phyloP scores from a whole-genome alignment of 2,797 vertebrate species.

The Poeciliopsis paucimaculata region DNA sequence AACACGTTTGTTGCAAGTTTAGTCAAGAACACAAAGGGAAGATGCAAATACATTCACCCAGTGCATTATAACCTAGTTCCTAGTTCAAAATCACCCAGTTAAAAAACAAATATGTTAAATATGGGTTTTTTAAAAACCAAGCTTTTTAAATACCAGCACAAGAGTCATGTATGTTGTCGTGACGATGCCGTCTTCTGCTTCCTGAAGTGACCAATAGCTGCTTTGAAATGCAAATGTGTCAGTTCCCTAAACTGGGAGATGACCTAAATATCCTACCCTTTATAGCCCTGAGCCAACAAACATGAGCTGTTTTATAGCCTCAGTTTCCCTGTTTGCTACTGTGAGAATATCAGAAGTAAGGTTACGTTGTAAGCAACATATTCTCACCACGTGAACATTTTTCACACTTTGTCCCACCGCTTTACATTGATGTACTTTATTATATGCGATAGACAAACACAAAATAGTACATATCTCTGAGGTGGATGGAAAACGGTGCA shows the following conservation, averaged over 20 bases:
- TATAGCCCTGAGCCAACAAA: background rate
- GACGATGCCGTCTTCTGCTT: background rate
- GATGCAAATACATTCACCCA: background rate
- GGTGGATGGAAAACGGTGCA: background rate
- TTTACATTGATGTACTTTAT: background rate
- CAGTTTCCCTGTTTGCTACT: background rate
- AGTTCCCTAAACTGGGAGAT: background rate
- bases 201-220: background rate
- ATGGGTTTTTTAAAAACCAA: too few relatives aligned
- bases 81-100: background rate
- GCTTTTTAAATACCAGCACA: background rate
- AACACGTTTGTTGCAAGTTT: slow-evolving; percentile 21
- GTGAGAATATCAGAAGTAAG: background rate
- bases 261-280: background rate
- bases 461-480: background rate
- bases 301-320: background rate
- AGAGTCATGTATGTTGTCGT: background rate
- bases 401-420: background rate
- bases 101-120: background rate
- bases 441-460: background rate
- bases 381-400: background rate
- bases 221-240: slow-evolving; percentile 4
- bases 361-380: background rate
- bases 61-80: background rate
- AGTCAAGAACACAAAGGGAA: background rate